Conservation (phyloP, 2,888 invertebrate genomes). For the Dastarcus helophoroides region DNA sequence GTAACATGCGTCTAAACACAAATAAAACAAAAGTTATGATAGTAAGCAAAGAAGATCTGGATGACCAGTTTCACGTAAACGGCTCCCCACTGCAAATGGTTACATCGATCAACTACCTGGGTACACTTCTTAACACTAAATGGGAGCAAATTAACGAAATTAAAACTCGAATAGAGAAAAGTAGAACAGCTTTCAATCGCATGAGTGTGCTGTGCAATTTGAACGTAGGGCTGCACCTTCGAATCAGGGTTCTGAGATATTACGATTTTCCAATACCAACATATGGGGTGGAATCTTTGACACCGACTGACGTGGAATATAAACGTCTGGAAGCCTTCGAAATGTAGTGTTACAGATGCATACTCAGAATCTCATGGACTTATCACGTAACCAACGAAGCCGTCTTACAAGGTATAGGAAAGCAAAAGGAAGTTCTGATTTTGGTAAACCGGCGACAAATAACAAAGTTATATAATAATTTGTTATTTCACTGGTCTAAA, state of each 20-base stretch:
- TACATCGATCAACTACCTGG: conserved; percentile 4
- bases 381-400: conserved; percentile 3
- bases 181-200: conserved; percentile 1
- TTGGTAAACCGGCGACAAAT: too few relatives aligned
- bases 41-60: conserved; percentile 3
- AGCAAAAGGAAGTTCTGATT: background rate
- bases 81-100: conserved; percentile 1
- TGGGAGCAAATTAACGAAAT: conserved; percentile 5
- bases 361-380: conserved; percentile 6
- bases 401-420: conserved; percentile 1
- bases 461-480: too few relatives aligned
- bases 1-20: conserved; percentile 3
- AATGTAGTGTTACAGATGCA: conserved; percentile 3
- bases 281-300: conserved; percentile 3
- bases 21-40: conserved; percentile 4
- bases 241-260: conserved; percentile 1
- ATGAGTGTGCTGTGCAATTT: conserved; percentile 5
- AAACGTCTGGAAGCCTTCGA: too few relatives aligned
- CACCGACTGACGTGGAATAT: conserved; percentile 34
- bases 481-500: too few relatives aligned
- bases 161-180: conserved; percentile 5
- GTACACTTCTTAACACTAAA: conserved; percentile 1
- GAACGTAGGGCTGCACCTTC: background rate
- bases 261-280: background rate
- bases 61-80: conserved; percentile 3